Percentiles rank a stretch among this genome's conserved stretches.
Conservation (phyloP, 2,888 invertebrate genomes). For the Eledona agricola region DNA sequence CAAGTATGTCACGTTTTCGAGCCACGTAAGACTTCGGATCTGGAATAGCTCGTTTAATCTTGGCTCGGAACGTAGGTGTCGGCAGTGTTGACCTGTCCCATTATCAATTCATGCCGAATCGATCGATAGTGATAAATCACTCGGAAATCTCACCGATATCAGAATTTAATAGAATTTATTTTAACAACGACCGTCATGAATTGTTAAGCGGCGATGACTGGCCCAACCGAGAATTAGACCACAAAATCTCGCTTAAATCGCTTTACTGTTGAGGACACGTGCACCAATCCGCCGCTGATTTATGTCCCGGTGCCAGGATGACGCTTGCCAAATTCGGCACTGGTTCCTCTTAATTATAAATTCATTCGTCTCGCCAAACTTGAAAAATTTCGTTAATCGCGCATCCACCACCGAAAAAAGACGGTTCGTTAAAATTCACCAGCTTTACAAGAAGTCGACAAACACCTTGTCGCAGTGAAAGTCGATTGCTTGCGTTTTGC, state of each 20-base stretch:
- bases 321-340: too few relatives aligned
- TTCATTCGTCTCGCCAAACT: too few relatives aligned
- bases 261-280: too few relatives aligned
- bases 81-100: conserved; percentile 8
- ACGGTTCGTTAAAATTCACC: conserved; percentile 14
- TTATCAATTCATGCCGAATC: conserved; percentile 7
- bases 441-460: conserved; percentile 11
- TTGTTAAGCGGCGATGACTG: conserved; percentile 4
- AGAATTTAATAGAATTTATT: conserved; percentile 8
- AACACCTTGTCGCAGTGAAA: conserved; percentile 23
- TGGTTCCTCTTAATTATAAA: too few relatives aligned
- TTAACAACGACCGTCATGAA: conserved; percentile 5
- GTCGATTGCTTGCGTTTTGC: conserved; percentile 5
- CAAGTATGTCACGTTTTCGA: conserved; percentile 14
- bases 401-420: not conserved
- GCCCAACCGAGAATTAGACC: not conserved
- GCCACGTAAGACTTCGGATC: conserved; percentile 12
- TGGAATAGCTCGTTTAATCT: conserved; percentile 11
- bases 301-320: too few relatives aligned
- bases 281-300: too few relatives aligned
- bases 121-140: conserved; percentile 19
- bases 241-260: not conserved
- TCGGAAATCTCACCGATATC: conserved; percentile 9
- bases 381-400: too few relatives aligned
- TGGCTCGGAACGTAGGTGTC: conserved; percentile 11